Evolutionary conservation across 2,113 vertebrate species (phyloP).

Genomic region (Mola mola): DNA sequence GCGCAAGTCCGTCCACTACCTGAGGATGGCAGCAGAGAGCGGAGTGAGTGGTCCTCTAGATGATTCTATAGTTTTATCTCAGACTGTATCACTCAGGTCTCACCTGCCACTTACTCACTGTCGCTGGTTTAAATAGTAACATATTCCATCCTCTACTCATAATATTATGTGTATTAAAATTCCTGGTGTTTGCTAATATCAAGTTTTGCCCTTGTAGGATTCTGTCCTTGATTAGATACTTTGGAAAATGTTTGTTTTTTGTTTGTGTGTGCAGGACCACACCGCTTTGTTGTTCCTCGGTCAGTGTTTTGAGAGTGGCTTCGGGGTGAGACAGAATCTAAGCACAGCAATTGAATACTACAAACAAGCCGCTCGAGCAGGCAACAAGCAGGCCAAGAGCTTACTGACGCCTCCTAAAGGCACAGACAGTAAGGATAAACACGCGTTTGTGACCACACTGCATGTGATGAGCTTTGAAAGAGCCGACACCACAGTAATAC

Average conservation of each 20-base stretch:
- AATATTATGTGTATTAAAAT: background rate
- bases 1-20: constrained; percentile 82
- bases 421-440: constrained; percentile 36
- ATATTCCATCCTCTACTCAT: background rate
- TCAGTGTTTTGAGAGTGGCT: constrained; percentile 88
- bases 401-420: constrained; percentile 68
- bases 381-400: constrained; percentile 77
- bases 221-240: background rate
- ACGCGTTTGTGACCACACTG: constrained; percentile 8
- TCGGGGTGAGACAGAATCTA: constrained; percentile 82
- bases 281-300: constrained; percentile 88
- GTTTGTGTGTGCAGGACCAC: constrained; percentile 80
- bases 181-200: background rate
- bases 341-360: constrained; percentile 82
- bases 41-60: constrained; percentile 76
- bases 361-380: constrained; percentile 77
- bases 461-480: constrained; percentile 13
- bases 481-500: background rate
- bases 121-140: background rate
- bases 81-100: background rate
- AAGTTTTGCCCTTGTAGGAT: background rate
- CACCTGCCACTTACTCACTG: background rate
- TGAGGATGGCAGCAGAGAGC: constrained; percentile 86
- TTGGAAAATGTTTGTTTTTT: constrained; percentile 10
- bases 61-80: constrained; percentile 41